Evolutionary conservation across 2,888 invertebrate species (phyloP), one percentile per base, ranked within the genome.

Genomic region (Hydraecia micacea): DNA sequence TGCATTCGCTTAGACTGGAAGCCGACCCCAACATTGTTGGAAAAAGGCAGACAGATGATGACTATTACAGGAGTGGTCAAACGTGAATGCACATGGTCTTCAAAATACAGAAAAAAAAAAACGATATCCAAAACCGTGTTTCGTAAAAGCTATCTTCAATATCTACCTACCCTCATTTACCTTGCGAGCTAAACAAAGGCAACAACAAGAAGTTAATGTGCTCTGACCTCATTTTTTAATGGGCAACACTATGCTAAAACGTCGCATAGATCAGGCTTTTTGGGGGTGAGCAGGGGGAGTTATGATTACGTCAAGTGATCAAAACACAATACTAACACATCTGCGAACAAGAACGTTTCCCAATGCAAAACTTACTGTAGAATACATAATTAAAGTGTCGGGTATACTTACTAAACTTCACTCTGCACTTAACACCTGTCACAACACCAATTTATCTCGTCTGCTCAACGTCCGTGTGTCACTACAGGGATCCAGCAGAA

Each of bases 161-260:
- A 7, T n/a, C 67, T 21, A 25, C 52, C 42, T 9, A 55, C 55
- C 60, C n/a, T 9, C 58, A 21, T 66, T 77, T 58, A 36, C 49
- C 32, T 1, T 15, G 25, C 58, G 28, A 76, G 63, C 68, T 73
- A 80, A 80, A 83, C 83, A 80, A 80, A 83, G 85, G 28, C 36
- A 70, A 46, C 32, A 83, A 11, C 28, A 66, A 83, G 78, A 46
- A 55, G n/a, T 39, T 65, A 85, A 85, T 81, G 83, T 55, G 69
- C 36, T 55, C n/a, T 74, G 83, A 80, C 83, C 83, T 73, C 73
- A 80, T 83, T 83, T 83, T 85, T 80, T 73, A 83, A 83, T 83
- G 83, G 83, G 52, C 67, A 46, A 49, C 55, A 55, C 73, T 18
- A 9, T 71, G 52, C 15, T 79, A 62, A 63, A 60, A 55, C 67